Percentiles rank a stretch among this genome's conserved stretches.
These are phyloP conservation scores for Pangasius sanitwongsei DNA, from an alignment of 2,797 vertebrate genomes.

Conservation along the genomic window DNA sequence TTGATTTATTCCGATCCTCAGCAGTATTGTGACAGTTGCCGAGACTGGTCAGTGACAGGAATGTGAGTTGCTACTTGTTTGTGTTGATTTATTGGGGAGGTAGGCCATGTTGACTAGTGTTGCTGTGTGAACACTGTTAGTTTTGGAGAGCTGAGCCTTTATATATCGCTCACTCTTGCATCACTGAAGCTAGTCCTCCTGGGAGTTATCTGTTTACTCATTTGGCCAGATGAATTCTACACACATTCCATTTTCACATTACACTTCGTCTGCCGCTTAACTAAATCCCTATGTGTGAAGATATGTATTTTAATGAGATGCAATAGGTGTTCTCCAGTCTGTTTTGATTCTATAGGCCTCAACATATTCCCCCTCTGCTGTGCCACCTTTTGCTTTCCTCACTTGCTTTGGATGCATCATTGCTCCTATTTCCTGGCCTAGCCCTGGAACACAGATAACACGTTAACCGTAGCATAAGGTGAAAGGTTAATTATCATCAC, in stretches of 20 bases:
- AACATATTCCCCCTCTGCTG: neutral
- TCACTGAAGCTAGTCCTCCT: conserved; percentile 33
- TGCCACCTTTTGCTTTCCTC: neutral
- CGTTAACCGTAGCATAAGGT: neutral
- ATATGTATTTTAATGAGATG: conserved; percentile 41
- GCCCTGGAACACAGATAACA: neutral
- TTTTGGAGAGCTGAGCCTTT: conserved; percentile 36
- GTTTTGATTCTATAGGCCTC: conserved; percentile 17
- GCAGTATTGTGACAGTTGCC: conserved; percentile 45
- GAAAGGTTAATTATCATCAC: conserved; percentile 9
- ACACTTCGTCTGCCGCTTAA: conserved; percentile 19
- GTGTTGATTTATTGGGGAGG: conserved; percentile 51
- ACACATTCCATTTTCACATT: conserved; percentile 30
- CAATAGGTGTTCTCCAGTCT: neutral
- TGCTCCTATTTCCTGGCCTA: conserved; percentile 11
- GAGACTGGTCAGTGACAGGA: conserved; percentile 48
- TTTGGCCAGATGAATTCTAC: conserved; percentile 48
- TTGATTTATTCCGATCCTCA: conserved; percentile 50
- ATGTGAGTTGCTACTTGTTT: conserved; percentile 46
- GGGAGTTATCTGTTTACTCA: conserved; percentile 48
- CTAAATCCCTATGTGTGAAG: conserved; percentile 29
- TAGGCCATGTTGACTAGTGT: conserved; percentile 51
- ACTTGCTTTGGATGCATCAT: neutral
- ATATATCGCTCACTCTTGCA: conserved; percentile 35
- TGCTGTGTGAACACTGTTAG: conserved; percentile 44